A percentile compares a stretch with the other conserved stretches of the same genome.
phyloP scores from a whole-genome alignment of 2,113 vertebrate genomes.

The Leptodactylus fuscus region DNA sequence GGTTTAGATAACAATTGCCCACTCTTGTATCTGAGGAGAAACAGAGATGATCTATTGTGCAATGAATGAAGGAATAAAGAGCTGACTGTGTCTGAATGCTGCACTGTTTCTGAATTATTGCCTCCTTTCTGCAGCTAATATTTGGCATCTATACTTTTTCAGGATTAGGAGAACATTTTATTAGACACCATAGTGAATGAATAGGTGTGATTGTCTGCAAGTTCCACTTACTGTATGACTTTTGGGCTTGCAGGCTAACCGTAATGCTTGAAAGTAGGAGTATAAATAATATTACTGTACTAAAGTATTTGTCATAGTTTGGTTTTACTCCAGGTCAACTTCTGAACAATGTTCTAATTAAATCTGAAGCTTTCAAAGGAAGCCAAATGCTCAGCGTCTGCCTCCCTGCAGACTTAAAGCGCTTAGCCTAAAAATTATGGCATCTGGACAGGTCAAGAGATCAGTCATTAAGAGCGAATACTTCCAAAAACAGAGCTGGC shows the following conservation, averaged over 20 bases:
- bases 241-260: not conserved
- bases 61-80: not conserved
- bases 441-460: slow-evolving; percentile 44
- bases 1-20: slow-evolving; percentile 83
- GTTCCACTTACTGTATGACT: not conserved
- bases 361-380: slow-evolving; percentile 17
- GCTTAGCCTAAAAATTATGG: slow-evolving; percentile 19
- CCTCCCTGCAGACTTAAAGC: slow-evolving; percentile 2
- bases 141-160: not conserved
- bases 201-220: slow-evolving; percentile 20
- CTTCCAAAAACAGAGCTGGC: not conserved
- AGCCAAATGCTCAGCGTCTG: slow-evolving; percentile 20
- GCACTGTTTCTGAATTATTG: not conserved
- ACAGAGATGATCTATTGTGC: not conserved
- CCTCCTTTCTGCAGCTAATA: not conserved
- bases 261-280: slow-evolving; percentile 10
- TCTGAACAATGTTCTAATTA: slow-evolving; percentile 54
- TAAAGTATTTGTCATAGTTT: slow-evolving; percentile 42
- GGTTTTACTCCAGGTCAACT: slow-evolving; percentile 31
- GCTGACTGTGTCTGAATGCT: not conserved
- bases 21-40: slow-evolving; percentile 77
- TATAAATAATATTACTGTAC: slow-evolving; percentile 27
- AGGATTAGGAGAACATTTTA: not conserved
- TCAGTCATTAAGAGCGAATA: not conserved
- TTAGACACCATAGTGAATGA: not conserved